These are phyloP conservation scores for Halcyon malimbica DNA, from an alignment of 2,113 vertebrate genomes.

Conservation along the genomic window DNA sequence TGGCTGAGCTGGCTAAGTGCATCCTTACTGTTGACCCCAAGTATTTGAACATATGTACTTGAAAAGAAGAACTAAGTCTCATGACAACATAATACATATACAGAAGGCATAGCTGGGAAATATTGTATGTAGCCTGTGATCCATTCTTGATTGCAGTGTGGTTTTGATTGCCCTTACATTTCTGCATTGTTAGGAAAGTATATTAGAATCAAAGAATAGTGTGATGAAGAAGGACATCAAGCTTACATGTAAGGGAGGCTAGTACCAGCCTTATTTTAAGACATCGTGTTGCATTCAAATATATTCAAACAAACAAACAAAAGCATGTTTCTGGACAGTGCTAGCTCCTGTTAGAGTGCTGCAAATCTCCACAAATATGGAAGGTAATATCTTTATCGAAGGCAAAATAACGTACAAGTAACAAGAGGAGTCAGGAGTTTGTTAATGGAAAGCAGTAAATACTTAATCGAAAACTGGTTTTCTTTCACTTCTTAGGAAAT, in stretches of 20 bases:
- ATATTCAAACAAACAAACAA: background rate
- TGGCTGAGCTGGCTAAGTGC: background rate
- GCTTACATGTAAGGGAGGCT: background rate
- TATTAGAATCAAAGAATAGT: background rate
- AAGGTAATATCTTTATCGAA: constrained; percentile 17
- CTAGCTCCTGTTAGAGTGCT: background rate
- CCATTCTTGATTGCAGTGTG: background rate
- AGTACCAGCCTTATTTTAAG: background rate
- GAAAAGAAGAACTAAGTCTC: background rate
- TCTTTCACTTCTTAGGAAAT: background rate
- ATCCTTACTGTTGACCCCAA: background rate
- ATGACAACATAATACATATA: background rate
- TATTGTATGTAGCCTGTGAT: background rate
- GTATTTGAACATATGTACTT: background rate
- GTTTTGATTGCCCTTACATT: background rate
- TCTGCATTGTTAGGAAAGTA: background rate
- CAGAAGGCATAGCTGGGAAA: background rate
- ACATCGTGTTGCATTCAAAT: background rate
- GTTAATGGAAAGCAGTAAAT: constrained; percentile 12
- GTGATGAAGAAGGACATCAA: background rate
- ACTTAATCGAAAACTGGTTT: background rate
- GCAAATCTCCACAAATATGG: background rate
- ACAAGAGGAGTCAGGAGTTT: background rate
- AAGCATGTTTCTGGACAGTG: background rate
- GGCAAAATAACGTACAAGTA: background rate